Evolutionary conservation across 2,888 invertebrate species (phyloP).

Genomic region (Thumatha senex): DNA sequence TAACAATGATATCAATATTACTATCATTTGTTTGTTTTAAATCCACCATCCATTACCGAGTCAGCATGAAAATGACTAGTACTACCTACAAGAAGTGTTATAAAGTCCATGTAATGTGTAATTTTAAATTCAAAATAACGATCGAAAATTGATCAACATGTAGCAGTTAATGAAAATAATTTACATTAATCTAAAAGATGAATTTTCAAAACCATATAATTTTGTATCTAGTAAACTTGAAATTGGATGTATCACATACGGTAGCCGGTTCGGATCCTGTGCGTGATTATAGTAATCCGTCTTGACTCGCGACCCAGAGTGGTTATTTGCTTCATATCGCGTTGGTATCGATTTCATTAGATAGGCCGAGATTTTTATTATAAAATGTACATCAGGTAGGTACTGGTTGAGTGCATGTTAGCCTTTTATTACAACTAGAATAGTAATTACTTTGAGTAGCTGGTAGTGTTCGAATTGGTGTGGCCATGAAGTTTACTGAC

Average conservation of each 20-base stretch:
- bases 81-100: no score
- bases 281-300: conserved; percentile 40
- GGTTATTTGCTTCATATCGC: conserved; percentile 40
- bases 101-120: background rate
- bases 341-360: conserved; percentile 48
- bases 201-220: conserved; percentile 34
- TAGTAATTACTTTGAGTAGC: conserved; percentile 40
- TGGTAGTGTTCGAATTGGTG: conserved; percentile 23
- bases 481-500: conserved; percentile 12
- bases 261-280: conserved; percentile 32
- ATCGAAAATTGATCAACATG: background rate
- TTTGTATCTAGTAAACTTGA: conserved; percentile 27
- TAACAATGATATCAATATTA: no score
- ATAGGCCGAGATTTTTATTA: conserved; percentile 40
- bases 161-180: conserved; percentile 7
- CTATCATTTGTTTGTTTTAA: no score
- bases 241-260: conserved; percentile 25
- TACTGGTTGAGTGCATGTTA: conserved; percentile 38
- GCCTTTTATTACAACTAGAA: conserved; percentile 35
- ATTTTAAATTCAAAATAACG: background rate
- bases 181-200: conserved; percentile 12
- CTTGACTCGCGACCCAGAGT: conserved; percentile 21
- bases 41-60: background rate
- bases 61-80: no score
- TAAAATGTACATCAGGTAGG: conserved; percentile 26